Base-by-base conservation (phyloP, 2,888 invertebrate genomes). In the Scelioninae gen. 1 region DNA sequence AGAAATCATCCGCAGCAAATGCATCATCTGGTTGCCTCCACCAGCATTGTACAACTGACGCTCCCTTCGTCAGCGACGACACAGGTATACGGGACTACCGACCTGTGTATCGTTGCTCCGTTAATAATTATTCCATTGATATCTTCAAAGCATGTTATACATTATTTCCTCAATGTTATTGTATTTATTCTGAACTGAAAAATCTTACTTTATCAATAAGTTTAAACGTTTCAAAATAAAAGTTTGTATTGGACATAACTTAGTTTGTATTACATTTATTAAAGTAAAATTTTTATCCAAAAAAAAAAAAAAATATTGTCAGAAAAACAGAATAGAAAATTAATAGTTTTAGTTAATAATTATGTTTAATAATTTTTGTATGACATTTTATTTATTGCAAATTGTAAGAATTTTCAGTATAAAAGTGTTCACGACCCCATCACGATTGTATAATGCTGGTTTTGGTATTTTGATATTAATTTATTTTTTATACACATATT, bases 11-110 rank as follows among this genome's bases (percentile, higher is more conserved):
- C 90, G 86, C 91, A 90, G 85, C 90, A 91, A 90, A 90, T 89
- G 81, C 93, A 94, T 87, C 94, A 94, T 89, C 93, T 94, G 92
- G 93, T 94, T 92, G 93, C 93, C 87, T 94, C 94, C 90, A 93
- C 94, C 93, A 96, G 96, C 94, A 96, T 97, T 93, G 96, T 34
- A 34, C 97, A 97, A 94, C 96, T 97, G 92, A 95, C 96, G 86
- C 93, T 96, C 92, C 96, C 95, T 87, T 86, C 90, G 79, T 90
- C 91, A 82, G 91, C 89, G 86, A 88, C 89, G 84, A 89, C 90
- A 85, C 91, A 92, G 91, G 91, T 92, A 92, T 90, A 91, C n/a
- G n/a, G n/a, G n/a, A n/a, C n/a, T n/a, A n/a, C n/a, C 89, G 86
- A 86, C 86, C 89, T 90, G 90, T 90, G 90, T 90, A 90, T 90